Conservation (phyloP, 1,140 invertebrate species). For the Megathymus violae region DNA sequence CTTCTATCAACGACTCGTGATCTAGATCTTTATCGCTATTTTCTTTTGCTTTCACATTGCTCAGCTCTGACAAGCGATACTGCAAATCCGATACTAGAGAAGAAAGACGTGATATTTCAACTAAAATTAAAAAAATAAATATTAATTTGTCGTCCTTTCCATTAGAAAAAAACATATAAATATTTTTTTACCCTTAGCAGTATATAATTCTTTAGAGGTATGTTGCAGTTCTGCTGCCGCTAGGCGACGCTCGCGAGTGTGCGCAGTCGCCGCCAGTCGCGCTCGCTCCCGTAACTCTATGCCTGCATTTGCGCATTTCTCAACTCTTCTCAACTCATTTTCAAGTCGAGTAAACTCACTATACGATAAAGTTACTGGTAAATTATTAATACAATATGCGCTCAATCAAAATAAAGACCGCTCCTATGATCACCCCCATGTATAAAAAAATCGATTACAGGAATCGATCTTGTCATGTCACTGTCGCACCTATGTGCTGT, state of each 20-base stretch:
- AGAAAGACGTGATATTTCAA: slow-evolving; percentile 60
- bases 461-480: too few species aligned
- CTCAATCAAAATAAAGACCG: too few species aligned
- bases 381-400: too few species aligned
- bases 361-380: neutral
- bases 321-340: slow-evolving; percentile 63
- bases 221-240: slow-evolving; percentile 59
- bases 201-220: slow-evolving; percentile 45
- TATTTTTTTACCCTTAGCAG: slow-evolving; percentile 52
- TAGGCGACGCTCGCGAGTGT: slow-evolving; percentile 61
- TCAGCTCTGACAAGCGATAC: slow-evolving; percentile 40
- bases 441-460: too few species aligned
- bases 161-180: slow-evolving; percentile 3
- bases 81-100: slow-evolving; percentile 55
- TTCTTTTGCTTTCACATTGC: slow-evolving; percentile 27
- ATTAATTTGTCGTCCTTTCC: neutral
- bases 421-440: too few species aligned
- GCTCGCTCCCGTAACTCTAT: slow-evolving; percentile 66
- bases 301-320: slow-evolving; percentile 62
- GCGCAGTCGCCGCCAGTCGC: slow-evolving; percentile 65
- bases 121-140: slow-evolving; percentile 45
- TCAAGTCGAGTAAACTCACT: slow-evolving; percentile 60
- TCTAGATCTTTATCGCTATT: too few species aligned
- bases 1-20: slow-evolving; percentile 53
- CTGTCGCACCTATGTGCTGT: too few species aligned